Evolutionary conservation across 1,140 invertebrate species (phyloP).

Genomic region (Brachionus sp.): DNA sequence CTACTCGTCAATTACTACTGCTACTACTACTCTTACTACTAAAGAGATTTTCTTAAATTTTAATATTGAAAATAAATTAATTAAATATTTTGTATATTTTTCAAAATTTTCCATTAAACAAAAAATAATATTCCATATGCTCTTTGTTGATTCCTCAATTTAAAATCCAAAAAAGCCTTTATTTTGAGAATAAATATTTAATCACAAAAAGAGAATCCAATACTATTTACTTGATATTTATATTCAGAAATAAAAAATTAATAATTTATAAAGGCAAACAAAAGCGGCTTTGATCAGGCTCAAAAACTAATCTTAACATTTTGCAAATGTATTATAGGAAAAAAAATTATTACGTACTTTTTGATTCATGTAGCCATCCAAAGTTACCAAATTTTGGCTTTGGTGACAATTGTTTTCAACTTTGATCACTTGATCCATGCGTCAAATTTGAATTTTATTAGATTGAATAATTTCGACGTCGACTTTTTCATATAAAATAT

Average conservation of each 20-base stretch:
- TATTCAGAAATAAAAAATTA: not conserved
- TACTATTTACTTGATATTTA: not conserved
- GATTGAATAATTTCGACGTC: not conserved
- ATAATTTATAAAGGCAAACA: not conserved
- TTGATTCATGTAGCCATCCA: not conserved
- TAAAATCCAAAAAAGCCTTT: not conserved
- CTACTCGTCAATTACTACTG: too few relatives aligned
- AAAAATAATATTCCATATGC: too few relatives aligned
- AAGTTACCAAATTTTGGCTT: not conserved
- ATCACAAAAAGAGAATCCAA: not conserved
- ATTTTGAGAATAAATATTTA: not conserved
- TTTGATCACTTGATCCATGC: not conserved
- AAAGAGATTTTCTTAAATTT: too few relatives aligned
- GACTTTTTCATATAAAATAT: not conserved
- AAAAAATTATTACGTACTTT: not conserved
- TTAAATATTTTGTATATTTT: too few relatives aligned
- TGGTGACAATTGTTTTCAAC: not conserved
- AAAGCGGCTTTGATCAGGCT: not conserved
- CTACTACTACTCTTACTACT: too few relatives aligned
- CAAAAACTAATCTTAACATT: not conserved
- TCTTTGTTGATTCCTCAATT: not conserved
- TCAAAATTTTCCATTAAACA: too few relatives aligned
- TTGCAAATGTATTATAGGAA: not conserved
- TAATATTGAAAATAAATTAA: too few relatives aligned
- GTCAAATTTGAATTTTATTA: not conserved